Base-by-base conservation (phyloP, 2,888 invertebrate species). In the Drosophila demipolita region DNA sequence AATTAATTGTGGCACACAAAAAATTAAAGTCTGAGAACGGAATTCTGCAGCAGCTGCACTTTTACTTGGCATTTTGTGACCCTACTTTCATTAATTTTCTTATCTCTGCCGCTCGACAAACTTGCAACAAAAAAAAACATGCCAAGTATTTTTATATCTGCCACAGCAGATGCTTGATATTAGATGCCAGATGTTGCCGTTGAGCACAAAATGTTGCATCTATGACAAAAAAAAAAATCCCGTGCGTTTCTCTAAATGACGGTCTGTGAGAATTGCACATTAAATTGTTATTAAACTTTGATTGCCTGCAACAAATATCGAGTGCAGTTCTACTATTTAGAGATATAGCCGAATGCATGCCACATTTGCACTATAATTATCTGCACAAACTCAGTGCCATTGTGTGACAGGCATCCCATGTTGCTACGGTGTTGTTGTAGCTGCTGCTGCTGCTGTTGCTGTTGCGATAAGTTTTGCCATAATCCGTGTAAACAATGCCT, bases 401-500 rank as follows among this genome's bases (percentile, higher is more conserved):
- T 71, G 62, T 69, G 36, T 26, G 50, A 53, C 55, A 23, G 63
- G 33, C 55, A 57, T 75, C 65, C 76, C 75, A 76, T 75, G 75
- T 23, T 42, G 4, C 35, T 63, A 45, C 23, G 45, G 45, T 40
- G 40, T 8, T 40, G n/a, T 40, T 26, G 36, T 9, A 5, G 57
- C 36, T 52, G 63, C 38, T n/a, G 48, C 53, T 29, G 20, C 42
- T 29, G 29, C 29, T 11, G 57, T 36, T 50, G 63, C 38, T n/a
- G 48, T 54, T 33, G 20, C 42, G 55, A 59, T 58, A 52, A 55
- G 26, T 50, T 50, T 61, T 52, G 36, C 66, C 20, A 35, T 53
- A 76, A 48, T 63, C 33, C 32, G 49, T 36, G 11, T 40, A 54
- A 65, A 81, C 79, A 81, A 82, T 75, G 73, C 54, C 26, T 17